A percentile compares a stretch with the other conserved stretches of the same genome.
phyloP scores from a whole-genome alignment of 37 sponge, comb jelly and placozoan genomes.

The Chondrilla cf. caribensis region DNA sequence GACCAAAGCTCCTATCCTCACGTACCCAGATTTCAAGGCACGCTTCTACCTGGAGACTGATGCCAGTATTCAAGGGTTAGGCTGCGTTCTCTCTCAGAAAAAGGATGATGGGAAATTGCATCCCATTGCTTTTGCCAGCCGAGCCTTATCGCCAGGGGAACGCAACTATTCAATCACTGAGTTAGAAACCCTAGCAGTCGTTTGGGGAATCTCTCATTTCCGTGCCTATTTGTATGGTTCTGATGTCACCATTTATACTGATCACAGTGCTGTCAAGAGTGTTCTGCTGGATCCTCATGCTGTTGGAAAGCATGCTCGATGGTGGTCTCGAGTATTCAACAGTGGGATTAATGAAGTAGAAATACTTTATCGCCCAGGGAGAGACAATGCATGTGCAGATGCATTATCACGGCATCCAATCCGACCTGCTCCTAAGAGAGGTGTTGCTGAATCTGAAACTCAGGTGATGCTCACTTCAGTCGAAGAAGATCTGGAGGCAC shows the following conservation, averaged over 20 bases:
- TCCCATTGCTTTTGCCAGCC: constrained; percentile 23
- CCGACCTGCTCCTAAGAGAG: neutral
- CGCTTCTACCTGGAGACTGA: too few relatives aligned
- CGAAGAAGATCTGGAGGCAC: constrained; percentile 10
- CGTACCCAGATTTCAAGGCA: too few relatives aligned
- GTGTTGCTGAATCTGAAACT: neutral
- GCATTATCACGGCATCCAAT: constrained; percentile 34
- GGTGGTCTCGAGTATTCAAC: constrained; percentile 28
- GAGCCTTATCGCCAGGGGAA: neutral
- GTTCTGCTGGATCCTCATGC: neutral
- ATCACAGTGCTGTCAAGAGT: constrained; percentile 33
- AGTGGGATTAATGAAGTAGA: neutral
- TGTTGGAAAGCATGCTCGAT: constrained; percentile 26
- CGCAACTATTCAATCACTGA: constrained; percentile 22
- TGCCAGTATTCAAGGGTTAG: too few relatives aligned
- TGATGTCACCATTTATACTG: constrained; percentile 12
- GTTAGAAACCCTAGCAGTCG: constrained; percentile 32
- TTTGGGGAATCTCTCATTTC: constrained; percentile 31
- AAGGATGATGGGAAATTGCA: neutral
- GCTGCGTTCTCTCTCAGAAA: too few relatives aligned
- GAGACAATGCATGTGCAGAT: constrained; percentile 30
- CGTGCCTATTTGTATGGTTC: neutral
- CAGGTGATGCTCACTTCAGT: constrained; percentile 8
- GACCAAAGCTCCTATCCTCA: too few relatives aligned
- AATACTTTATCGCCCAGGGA: constrained; percentile 19